Evolutionary conservation across 1,140 invertebrate genomes (phyloP), one percentile per base, ranked within the genome.

Genomic region (Magallana ariakensis): DNA sequence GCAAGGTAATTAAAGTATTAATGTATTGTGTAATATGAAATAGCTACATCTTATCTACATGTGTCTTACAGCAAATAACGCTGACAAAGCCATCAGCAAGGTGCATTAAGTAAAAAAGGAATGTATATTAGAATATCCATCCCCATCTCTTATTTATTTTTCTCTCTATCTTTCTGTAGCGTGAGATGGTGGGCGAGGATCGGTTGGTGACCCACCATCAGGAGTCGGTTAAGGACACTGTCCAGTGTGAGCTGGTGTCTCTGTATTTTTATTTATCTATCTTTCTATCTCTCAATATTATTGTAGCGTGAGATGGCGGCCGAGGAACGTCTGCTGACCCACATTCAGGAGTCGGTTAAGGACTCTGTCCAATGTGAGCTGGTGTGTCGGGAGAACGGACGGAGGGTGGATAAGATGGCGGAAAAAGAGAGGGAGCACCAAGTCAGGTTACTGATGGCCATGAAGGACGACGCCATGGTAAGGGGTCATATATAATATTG

Each of bases 341-440:
- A 46, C 33, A 2, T 4, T 5, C 33, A 46, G 33, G 1, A 4
- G 33, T 46, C 33, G 9, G 9, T 26, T 0, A 85, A 85, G 15
- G 83, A 85, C 53, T 46, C 22, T 1, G 6, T 87, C 13, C 87
- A 87, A 9, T 58, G 57, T 22, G 80, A 87, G 33, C 26, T 87
- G 22, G 13, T 87, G 3, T 19, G 80, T n/a, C 55, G 56, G 16
- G 62, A 55, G n/a, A 62, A 82, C 9, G n/a, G 9, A 1, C 80
- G 81, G 46, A 83, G 55, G 53, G 26, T 62, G 6, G 33, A 82
- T 15, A n/a, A 85, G 53, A 83, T 85, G 22, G 2, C 15, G 2
- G 87, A 87, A 54, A 22, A 82, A 33, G 87, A 87, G 46, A 70
- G 87, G 9, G 26, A 85, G 66, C n/a, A 82, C 26, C 83, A 83